Conservation (phyloP, 2,797 vertebrate species). For the Tokudaia muenninki region DNA sequence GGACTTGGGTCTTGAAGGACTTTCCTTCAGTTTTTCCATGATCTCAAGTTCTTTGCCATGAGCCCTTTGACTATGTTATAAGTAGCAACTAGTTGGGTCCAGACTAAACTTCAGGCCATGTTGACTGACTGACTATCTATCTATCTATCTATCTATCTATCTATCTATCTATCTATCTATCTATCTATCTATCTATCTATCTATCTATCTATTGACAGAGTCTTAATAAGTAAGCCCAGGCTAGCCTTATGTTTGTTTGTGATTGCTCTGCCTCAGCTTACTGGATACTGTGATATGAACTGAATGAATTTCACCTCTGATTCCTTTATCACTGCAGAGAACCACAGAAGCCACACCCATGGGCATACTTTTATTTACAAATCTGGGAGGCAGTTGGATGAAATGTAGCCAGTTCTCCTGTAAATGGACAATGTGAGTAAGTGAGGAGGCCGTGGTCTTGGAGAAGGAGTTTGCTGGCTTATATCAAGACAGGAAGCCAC, state of each 20-base stretch:
- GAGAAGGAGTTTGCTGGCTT: not conserved
- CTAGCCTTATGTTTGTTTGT: not conserved
- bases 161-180: not conserved
- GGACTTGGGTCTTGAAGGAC: not conserved
- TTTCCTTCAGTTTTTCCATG: not conserved
- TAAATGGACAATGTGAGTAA: not conserved
- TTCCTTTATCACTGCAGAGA: not conserved
- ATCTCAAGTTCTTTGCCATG: not conserved
- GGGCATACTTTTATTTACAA: not conserved
- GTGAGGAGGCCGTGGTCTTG: not conserved
- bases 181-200: not conserved
- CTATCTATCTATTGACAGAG: not conserved
- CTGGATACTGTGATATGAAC: not conserved
- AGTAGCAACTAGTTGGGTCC: not conserved
- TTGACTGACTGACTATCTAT: not conserved
- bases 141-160: not conserved
- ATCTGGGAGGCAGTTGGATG: not conserved
- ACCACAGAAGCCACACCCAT: not conserved
- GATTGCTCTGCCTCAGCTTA: not conserved
- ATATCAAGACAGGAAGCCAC: not conserved
- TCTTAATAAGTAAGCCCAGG: not conserved
- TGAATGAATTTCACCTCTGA: not conserved
- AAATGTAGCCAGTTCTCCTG: not conserved
- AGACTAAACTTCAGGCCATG: not conserved
- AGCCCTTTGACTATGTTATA: not conserved